Evolutionary conservation across 2,797 vertebrate species (phyloP).

Genomic region (Telmatherina bonti): DNA sequence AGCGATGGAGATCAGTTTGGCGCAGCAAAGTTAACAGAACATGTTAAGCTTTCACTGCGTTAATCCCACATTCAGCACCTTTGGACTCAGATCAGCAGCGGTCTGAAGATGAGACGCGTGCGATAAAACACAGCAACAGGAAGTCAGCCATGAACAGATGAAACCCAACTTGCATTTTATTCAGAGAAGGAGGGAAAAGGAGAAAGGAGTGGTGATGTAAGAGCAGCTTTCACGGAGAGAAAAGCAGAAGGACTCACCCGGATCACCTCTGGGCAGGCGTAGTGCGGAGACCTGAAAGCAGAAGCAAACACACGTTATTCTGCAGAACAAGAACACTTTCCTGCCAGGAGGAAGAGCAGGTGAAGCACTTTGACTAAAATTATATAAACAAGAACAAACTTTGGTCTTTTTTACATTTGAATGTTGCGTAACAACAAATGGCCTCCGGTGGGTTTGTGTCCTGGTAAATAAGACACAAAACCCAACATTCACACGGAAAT

Average conservation of each 20-base stretch:
- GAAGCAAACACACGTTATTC: constrained; percentile 46
- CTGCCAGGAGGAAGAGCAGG: constrained; percentile 7
- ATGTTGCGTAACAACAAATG: constrained; percentile 20
- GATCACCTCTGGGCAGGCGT: constrained; percentile 88
- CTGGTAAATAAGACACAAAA: too few relatives aligned
- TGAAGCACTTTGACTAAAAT: constrained; percentile 7
- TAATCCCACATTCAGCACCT: too few relatives aligned
- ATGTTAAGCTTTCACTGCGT: too few relatives aligned
- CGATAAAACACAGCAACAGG: too few relatives aligned
- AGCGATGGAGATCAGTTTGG: too few relatives aligned
- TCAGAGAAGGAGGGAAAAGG: too few relatives aligned
- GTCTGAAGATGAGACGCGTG: too few relatives aligned
- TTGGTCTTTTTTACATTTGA: too few relatives aligned
- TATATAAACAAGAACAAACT: neutral
- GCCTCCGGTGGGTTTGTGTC: constrained; percentile 12
- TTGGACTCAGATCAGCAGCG: too few relatives aligned
- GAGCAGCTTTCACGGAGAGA: constrained; percentile 34
- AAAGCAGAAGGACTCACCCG: constrained; percentile 78
- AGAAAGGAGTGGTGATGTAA: constrained; percentile 34
- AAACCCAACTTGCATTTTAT: too few relatives aligned
- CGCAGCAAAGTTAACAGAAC: too few relatives aligned
- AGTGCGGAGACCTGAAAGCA: constrained; percentile 83
- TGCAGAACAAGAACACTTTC: neutral
- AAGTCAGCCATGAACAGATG: too few relatives aligned
- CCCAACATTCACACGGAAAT: neutral